Conservation (phyloP, 2,888 invertebrate genomes). For the Yponomeuta malinellus region DNA sequence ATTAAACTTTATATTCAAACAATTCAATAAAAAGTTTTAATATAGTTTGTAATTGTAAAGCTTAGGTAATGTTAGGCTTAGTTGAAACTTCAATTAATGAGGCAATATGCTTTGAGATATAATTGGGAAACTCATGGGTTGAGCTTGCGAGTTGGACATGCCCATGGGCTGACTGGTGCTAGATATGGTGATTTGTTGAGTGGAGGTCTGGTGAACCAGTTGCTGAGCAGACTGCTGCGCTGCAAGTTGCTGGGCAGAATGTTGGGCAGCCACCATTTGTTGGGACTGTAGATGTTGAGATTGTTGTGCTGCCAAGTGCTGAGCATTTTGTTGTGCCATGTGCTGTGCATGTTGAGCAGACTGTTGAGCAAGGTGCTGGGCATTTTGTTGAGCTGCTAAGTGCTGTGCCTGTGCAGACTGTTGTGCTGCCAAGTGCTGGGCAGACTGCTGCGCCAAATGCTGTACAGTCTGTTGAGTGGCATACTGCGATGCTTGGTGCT, state of each 20-base stretch:
- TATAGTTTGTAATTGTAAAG: too few relatives aligned
- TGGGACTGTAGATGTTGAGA: slow-evolving; percentile 63
- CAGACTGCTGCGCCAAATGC: slow-evolving; percentile 46
- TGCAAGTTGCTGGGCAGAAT: slow-evolving; percentile 33
- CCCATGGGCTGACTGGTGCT: slow-evolving; percentile 70
- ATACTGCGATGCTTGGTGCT: slow-evolving; percentile 28
- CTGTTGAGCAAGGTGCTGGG: slow-evolving; percentile 20
- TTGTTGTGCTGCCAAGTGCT: slow-evolving; percentile 37
- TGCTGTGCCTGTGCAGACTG: slow-evolving; percentile 49
- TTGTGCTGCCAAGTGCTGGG: slow-evolving; percentile 42
- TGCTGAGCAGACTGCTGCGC: slow-evolving; percentile 48
- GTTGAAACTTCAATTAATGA: slow-evolving; percentile 34
- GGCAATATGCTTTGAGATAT: slow-evolving; percentile 69
- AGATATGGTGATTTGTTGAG: slow-evolving; percentile 66
- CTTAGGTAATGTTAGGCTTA: not conserved
- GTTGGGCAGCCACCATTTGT: slow-evolving; percentile 36
- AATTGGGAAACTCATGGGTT: slow-evolving; percentile 65
- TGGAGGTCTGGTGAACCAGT: slow-evolving; percentile 64
- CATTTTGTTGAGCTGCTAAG: slow-evolving; percentile 27
- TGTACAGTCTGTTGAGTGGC: slow-evolving; percentile 50
- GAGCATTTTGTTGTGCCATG: slow-evolving; percentile 50
- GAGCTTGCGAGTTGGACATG: slow-evolving; percentile 62
- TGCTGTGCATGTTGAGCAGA: slow-evolving; percentile 36
- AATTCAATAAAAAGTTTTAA: too few relatives aligned
- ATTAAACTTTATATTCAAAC: too few relatives aligned